These are phyloP conservation scores for Mesembrinibis cayennensis DNA, from an alignment of 2,113 vertebrate species.

Conservation along the genomic window DNA sequence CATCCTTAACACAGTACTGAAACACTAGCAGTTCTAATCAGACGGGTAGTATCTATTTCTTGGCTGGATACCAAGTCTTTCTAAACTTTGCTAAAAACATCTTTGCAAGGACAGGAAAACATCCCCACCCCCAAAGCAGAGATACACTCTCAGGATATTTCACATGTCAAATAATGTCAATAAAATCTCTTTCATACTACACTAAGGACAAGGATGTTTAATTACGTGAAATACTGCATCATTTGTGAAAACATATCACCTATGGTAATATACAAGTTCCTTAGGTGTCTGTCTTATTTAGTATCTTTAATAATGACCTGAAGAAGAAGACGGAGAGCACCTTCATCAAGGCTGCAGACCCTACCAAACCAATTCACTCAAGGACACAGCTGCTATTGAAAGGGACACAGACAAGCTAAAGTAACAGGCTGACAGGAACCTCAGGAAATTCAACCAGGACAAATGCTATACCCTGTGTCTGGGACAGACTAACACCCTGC, in stretches of 20 bases:
- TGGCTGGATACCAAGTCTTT: neutral
- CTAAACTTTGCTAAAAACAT: neutral
- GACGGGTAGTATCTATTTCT: neutral
- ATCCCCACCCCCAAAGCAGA: neutral
- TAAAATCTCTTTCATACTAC: neutral
- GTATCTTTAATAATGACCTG: neutral
- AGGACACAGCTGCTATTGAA: neutral
- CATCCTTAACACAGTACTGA: neutral
- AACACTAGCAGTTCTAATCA: neutral
- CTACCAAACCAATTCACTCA: neutral
- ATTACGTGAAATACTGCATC: neutral
- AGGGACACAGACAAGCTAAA: neutral
- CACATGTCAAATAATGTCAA: neutral
- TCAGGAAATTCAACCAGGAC: neutral
- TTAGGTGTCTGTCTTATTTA: neutral
- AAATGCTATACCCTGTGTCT: neutral
- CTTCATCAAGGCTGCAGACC: neutral
- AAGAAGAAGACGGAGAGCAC: neutral
- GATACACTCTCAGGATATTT: neutral
- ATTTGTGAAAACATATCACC: neutral
- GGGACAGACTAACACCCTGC: neutral
- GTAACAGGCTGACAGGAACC: neutral
- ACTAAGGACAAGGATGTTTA: neutral
- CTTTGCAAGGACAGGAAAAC: neutral
- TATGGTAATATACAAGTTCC: neutral